Percentiles rank a stretch among this genome's conserved stretches.
Evolutionary conservation across 2,797 vertebrate species (phyloP).

Genomic region (Meda fulgida): DNA sequence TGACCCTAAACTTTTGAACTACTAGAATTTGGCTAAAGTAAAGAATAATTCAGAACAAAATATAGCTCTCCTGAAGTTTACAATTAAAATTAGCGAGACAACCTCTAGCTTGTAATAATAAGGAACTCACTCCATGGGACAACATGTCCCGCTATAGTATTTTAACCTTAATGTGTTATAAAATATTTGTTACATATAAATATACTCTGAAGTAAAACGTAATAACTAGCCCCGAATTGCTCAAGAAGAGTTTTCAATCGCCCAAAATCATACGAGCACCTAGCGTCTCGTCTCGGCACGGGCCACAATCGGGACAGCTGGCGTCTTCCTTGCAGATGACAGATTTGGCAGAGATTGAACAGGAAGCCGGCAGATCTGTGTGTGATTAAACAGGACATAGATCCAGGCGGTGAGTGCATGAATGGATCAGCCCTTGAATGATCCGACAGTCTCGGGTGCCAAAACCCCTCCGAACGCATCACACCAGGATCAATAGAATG

Average conservation of each 20-base stretch:
- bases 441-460: neutral
- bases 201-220: neutral
- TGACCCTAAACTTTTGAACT: neutral
- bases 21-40: neutral
- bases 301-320: neutral
- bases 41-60: neutral
- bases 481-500: conserved; percentile 18
- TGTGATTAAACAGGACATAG: conserved; percentile 38
- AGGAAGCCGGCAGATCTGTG: neutral
- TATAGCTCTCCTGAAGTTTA: neutral
- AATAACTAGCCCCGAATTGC: neutral
- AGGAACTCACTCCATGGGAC: neutral
- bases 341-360: conserved; percentile 6
- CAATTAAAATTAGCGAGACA: neutral
- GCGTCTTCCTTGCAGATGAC: neutral
- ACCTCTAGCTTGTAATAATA: neutral
- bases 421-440: conserved; percentile 8
- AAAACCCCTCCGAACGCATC: neutral
- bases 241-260: neutral
- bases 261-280: neutral
- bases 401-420: neutral
- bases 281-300: neutral
- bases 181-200: neutral
- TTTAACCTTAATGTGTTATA: neutral
- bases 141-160: neutral